Conservation (phyloP, 1,140 invertebrate genomes). For the Metaphire vulgaris region DNA sequence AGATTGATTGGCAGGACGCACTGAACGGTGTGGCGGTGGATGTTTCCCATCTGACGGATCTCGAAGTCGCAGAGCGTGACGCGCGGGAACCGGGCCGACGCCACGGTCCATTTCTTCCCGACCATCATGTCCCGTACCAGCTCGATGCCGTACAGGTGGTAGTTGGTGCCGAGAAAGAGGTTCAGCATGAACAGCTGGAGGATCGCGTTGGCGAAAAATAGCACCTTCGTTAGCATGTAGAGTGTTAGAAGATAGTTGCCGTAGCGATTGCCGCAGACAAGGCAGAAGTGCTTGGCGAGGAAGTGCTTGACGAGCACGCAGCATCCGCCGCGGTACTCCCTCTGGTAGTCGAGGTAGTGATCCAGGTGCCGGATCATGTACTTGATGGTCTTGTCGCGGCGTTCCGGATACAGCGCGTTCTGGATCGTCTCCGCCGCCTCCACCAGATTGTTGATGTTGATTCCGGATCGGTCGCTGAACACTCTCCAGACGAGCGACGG, state of each 20-base stretch:
- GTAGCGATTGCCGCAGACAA: slow-evolving; percentile 48
- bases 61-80: slow-evolving; percentile 58
- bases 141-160: slow-evolving; percentile 36
- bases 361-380: slow-evolving; percentile 51
- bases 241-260: slow-evolving; percentile 35
- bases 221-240: slow-evolving; percentile 35
- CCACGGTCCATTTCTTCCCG: slow-evolving; percentile 27
- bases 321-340: slow-evolving; percentile 33
- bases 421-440: slow-evolving; percentile 48
- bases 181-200: slow-evolving; percentile 38
- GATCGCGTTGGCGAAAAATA: slow-evolving; percentile 35
- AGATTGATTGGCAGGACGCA: slow-evolving; percentile 58
- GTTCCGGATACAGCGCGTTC: slow-evolving; percentile 47
- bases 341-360: slow-evolving; percentile 47
- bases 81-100: slow-evolving; percentile 48
- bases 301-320: slow-evolving; percentile 30
- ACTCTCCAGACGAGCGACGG: slow-evolving; percentile 31
- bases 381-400: slow-evolving; percentile 48
- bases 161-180: slow-evolving; percentile 33
- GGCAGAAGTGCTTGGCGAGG: slow-evolving; percentile 30
- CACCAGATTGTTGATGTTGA: slow-evolving; percentile 32
- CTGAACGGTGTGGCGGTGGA: slow-evolving; percentile 56
- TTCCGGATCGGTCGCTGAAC: slow-evolving; percentile 29
- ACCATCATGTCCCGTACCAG: slow-evolving; percentile 31
- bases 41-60: slow-evolving; percentile 53